These are phyloP conservation scores for Minunthozetes semirufus DNA, from an alignment of 2,888 invertebrate genomes.

Conservation along the genomic window DNA sequence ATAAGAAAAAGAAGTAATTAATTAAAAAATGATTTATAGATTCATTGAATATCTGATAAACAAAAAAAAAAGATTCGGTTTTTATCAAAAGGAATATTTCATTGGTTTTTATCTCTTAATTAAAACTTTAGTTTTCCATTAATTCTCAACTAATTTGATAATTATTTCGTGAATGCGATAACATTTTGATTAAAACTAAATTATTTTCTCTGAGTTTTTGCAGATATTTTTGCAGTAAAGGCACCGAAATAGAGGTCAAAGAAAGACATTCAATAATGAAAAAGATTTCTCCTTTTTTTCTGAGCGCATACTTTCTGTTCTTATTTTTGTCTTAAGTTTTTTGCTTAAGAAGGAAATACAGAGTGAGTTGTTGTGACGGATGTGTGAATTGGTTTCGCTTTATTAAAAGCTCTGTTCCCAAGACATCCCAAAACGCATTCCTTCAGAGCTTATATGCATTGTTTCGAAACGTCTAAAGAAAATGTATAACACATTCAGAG, in stretches of 20 bases:
- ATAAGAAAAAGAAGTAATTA: neutral
- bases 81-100: neutral
- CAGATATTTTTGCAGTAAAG: too few species aligned
- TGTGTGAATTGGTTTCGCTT: constrained; percentile 16
- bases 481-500: too few species aligned
- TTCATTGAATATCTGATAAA: neutral
- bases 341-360: neutral
- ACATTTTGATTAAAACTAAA: too few species aligned
- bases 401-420: neutral
- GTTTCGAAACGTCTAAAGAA: neutral
- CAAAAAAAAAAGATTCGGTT: neutral
- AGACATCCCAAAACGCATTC: constrained; percentile 15
- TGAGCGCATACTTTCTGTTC: neutral
- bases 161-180: neutral
- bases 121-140: neutral
- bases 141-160: neutral
- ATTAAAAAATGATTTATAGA: constrained; percentile 2
- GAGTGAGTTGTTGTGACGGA: constrained; percentile 3
- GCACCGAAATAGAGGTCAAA: too few species aligned
- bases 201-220: too few species aligned
- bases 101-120: neutral
- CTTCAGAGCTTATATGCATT: constrained; percentile 1
- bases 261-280: too few species aligned
- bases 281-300: neutral
- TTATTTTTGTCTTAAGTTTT: neutral